These are phyloP conservation scores for Hymenopus coronatus DNA, from an alignment of 2,888 invertebrate species.

Conservation along the genomic window DNA sequence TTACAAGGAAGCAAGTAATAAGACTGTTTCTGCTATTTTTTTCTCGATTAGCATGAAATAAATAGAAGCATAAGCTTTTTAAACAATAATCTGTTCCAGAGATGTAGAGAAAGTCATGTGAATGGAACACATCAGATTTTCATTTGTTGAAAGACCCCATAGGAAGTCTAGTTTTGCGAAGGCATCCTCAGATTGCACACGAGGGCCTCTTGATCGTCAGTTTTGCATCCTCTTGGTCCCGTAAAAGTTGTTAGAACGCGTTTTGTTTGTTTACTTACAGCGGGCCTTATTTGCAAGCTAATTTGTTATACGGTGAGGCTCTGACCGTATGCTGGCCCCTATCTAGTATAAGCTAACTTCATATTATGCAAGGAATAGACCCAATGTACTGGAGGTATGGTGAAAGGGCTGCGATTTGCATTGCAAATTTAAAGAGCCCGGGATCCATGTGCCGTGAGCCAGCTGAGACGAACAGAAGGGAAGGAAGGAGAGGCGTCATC, in stretches of 20 bases:
- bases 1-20: no score
- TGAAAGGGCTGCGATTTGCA: conserved; percentile 1
- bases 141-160: no score
- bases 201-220: no score
- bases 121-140: no score
- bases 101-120: no score
- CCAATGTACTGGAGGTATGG: conserved; percentile 9
- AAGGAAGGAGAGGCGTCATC: neutral
- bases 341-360: conserved; percentile 19
- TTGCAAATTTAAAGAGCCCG: conserved; percentile 19
- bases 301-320: conserved; percentile 11
- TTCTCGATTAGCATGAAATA: no score
- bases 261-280: neutral
- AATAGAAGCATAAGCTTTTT: no score
- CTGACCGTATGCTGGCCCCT: conserved; percentile 11
- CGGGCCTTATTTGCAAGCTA: conserved; percentile 11
- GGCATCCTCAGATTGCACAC: neutral
- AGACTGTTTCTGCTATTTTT: no score
- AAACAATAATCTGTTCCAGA: no score
- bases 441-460: neutral
- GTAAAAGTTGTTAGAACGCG: neutral
- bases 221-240: no score
- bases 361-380: conserved; percentile 20
- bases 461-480: neutral
- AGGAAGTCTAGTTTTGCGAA: no score